Evolutionary conservation across 2,888 invertebrate species (phyloP).

Genomic region (Limulus polyphemus): DNA sequence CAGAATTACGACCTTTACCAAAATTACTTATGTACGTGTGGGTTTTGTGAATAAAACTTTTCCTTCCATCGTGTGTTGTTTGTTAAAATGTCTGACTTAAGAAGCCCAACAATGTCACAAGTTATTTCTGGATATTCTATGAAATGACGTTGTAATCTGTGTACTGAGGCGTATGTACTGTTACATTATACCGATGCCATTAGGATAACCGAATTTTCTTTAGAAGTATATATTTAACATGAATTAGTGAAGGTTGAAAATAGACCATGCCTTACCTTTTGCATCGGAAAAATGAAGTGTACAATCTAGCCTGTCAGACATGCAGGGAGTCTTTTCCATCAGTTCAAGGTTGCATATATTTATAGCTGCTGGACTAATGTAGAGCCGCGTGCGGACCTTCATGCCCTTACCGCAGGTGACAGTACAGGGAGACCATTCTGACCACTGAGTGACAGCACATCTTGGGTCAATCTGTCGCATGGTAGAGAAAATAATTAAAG

Average conservation of each 20-base stretch:
- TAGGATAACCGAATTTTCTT: too few species aligned
- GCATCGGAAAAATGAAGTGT: constrained; percentile 47
- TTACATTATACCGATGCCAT: too few species aligned
- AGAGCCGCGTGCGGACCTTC: constrained; percentile 55
- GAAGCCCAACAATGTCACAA: too few species aligned
- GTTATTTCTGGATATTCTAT: too few species aligned
- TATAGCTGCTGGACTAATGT: constrained; percentile 52
- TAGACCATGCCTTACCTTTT: constrained; percentile 47
- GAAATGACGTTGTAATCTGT: too few species aligned
- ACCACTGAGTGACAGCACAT: constrained; percentile 60
- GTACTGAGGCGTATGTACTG: too few species aligned
- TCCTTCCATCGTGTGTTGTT: too few species aligned
- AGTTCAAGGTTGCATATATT: constrained; percentile 64
- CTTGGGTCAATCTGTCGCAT: constrained; percentile 33
- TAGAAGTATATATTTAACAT: too few species aligned
- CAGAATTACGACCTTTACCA: too few species aligned
- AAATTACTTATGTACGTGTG: too few species aligned
- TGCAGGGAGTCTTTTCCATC: constrained; percentile 56
- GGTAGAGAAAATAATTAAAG: not conserved
- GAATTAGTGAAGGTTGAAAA: not conserved
- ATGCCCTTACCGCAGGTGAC: constrained; percentile 63
- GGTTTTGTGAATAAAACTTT: too few species aligned
- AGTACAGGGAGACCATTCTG: constrained; percentile 67
- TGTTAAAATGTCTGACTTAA: too few species aligned
- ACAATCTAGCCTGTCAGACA: constrained; percentile 42